A percentile compares a stretch with the other conserved stretches of the same genome.
Evolutionary conservation across 2,888 invertebrate species (phyloP).

Genomic region (Theretra japonica): DNA sequence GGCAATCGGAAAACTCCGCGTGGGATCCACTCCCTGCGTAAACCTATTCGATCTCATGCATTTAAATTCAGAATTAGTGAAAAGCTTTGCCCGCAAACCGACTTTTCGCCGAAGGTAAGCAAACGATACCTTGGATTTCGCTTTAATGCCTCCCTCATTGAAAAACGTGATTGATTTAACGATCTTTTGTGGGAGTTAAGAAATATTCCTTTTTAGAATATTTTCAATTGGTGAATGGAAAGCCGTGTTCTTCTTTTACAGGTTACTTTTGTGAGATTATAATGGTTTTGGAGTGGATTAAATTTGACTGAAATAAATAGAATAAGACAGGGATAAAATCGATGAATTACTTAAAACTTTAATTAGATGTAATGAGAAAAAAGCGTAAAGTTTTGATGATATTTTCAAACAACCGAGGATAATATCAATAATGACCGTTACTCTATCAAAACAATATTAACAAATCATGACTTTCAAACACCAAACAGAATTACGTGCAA

Average conservation of each 20-base stretch:
- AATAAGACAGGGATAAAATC: too few species aligned
- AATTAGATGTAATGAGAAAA: too few species aligned
- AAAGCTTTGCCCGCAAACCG: conserved; percentile 72
- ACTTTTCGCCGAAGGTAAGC: conserved; percentile 72
- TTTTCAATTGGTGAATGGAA: too few species aligned
- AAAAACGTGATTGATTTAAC: conserved; percentile 77
- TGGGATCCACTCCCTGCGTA: conserved; percentile 70
- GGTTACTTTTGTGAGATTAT: neutral
- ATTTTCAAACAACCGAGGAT: neutral
- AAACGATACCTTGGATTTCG: conserved; percentile 65
- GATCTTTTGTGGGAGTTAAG: conserved; percentile 56
- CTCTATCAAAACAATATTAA: neutral
- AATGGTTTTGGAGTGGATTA: too few species aligned
- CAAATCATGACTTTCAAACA: neutral
- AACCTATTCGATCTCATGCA: conserved; percentile 84
- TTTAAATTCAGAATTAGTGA: conserved; percentile 84
- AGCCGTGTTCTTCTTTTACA: neutral
- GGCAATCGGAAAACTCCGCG: conserved; percentile 72
- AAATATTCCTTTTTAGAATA: neutral
- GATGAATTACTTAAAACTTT: too few species aligned
- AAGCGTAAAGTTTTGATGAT: too few species aligned
- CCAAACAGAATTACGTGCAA: conserved; percentile 3
- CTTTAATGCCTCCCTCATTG: conserved; percentile 70
- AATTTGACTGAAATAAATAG: too few species aligned
- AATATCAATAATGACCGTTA: neutral